Evolutionary conservation across 2,888 invertebrate species (phyloP).

Genomic region (Zygogramma bicolorata): DNA sequence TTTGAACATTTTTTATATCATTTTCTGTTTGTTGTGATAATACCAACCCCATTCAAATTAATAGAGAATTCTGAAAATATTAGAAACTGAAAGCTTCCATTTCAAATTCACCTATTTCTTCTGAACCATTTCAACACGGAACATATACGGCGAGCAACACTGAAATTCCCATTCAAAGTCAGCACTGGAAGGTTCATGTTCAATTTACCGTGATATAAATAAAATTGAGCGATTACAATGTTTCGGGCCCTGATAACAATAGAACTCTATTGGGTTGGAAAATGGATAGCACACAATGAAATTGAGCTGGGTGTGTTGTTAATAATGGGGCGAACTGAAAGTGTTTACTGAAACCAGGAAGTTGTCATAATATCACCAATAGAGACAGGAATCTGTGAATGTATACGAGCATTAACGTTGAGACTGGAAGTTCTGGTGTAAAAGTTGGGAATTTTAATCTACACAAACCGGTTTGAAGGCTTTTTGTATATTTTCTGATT

Average conservation of each 20-base stretch:
- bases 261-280: neutral
- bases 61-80: too few species aligned
- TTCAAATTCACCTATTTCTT: too few species aligned
- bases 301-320: neutral
- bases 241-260: neutral
- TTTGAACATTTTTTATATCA: too few species aligned
- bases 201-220: neutral
- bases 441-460: too few species aligned
- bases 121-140: neutral
- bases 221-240: constrained; percentile 5
- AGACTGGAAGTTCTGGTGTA: too few species aligned
- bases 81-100: too few species aligned
- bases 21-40: too few species aligned
- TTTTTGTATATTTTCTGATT: too few species aligned
- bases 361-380: neutral
- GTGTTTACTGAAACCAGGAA: neutral
- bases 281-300: constrained; percentile 1
- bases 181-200: neutral
- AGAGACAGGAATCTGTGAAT: neutral
- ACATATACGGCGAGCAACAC: neutral
- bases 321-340: neutral
- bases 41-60: too few species aligned
- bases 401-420: too few species aligned
- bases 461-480: too few species aligned
- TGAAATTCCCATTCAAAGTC: neutral